Conservation (phyloP, 2,797 vertebrate genomes). For the Chrosomus eos region DNA sequence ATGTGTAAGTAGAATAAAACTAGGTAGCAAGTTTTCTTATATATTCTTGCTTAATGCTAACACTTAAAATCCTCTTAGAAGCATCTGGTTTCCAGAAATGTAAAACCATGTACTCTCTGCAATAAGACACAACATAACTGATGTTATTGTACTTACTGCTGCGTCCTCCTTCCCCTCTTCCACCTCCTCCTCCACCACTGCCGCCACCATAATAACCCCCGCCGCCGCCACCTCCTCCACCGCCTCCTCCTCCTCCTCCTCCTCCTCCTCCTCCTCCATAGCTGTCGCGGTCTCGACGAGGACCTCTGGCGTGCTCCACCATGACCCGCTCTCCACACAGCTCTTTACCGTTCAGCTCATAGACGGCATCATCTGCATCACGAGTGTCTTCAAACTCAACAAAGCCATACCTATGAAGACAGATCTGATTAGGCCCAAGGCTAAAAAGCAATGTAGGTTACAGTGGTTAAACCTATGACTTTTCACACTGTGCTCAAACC, state of each 20-base stretch:
- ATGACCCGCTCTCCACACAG: conserved; percentile 92
- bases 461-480: neutral
- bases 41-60: neutral
- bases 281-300: conserved; percentile 84
- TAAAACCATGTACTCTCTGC: neutral
- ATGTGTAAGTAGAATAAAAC: neutral
- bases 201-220: conserved; percentile 43
- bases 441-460: no score
- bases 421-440: fast-evolving
- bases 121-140: neutral
- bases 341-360: conserved; percentile 80
- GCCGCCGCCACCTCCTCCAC: neutral
- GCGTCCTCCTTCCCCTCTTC: conserved; percentile 67
- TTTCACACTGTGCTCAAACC: no score
- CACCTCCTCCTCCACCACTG: conserved; percentile 71
- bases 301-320: conserved; percentile 90
- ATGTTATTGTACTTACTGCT: conserved; percentile 86
- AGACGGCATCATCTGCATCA: conserved; percentile 86
- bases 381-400: conserved; percentile 94
- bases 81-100: neutral
- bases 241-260: neutral
- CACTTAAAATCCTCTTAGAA: neutral
- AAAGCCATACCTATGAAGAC: conserved; percentile 84
- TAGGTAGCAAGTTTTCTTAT: neutral
- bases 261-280: conserved; percentile 28